Percentiles rank a stretch among this genome's conserved stretches.
Evolutionary conservation across 2,888 invertebrate genomes (phyloP).

Genomic region (Scaptomyza reducta): DNA sequence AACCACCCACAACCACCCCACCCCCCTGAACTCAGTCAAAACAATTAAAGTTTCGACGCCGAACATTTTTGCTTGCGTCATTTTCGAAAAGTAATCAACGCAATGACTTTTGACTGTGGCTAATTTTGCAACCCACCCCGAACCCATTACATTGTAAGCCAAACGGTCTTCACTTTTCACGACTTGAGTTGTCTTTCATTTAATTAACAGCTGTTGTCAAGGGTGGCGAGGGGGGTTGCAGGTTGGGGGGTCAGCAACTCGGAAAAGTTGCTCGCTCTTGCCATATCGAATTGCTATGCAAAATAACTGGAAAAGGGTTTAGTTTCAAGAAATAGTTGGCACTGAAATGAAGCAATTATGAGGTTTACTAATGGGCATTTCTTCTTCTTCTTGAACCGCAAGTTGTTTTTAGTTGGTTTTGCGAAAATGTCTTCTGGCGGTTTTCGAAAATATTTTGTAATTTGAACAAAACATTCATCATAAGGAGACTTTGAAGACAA

Average conservation of each 20-base stretch:
- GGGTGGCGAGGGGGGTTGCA: background rate
- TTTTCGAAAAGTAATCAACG: constrained; percentile 77
- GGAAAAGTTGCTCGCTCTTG: too few relatives aligned
- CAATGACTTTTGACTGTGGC: constrained; percentile 81
- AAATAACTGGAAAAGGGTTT: constrained; percentile 43
- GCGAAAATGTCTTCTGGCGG: background rate
- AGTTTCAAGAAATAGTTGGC: constrained; percentile 51
- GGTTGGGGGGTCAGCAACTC: constrained; percentile 49
- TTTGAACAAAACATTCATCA: constrained; percentile 68
- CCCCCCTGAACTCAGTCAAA: constrained; percentile 42
- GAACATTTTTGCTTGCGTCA: constrained; percentile 71
- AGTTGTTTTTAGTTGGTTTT: constrained; percentile 15
- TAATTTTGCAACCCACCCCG: constrained; percentile 58
- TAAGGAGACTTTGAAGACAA: constrained; percentile 41
- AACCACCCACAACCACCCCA: background rate
- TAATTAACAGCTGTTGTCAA: constrained; percentile 75
- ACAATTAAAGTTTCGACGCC: constrained; percentile 80
- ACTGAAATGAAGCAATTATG: constrained; percentile 83
- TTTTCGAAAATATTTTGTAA: constrained; percentile 65
- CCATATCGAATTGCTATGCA: constrained; percentile 31
- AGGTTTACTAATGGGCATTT: constrained; percentile 84
- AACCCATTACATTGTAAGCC: too few relatives aligned
- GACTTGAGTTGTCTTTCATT: constrained; percentile 77
- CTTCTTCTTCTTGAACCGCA: constrained; percentile 28
- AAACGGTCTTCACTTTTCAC: constrained; percentile 7